Percentiles rank a stretch among this genome's conserved stretches.
These are phyloP conservation scores for Zoanthus sociatus DNA, from an alignment of 92 coral and sea anemone species.

Conservation along the genomic window DNA sequence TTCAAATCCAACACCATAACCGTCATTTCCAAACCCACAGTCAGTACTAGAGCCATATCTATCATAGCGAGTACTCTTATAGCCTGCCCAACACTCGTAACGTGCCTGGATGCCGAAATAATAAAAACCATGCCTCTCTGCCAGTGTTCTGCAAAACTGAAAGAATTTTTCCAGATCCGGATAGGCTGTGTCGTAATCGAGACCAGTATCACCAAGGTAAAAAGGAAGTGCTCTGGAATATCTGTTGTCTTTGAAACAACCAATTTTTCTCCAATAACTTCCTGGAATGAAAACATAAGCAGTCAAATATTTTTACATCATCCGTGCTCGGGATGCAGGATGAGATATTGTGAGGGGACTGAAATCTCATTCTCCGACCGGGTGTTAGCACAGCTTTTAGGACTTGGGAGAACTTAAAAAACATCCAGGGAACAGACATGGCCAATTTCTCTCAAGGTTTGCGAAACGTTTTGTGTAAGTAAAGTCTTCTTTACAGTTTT, in stretches of 20 bases:
- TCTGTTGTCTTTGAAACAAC: slow-evolving; percentile 12
- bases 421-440: too few species aligned
- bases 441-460: too few species aligned
- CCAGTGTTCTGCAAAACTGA: background rate
- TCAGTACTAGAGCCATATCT: slow-evolving; percentile 8
- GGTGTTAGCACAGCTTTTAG: too few species aligned
- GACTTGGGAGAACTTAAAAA: too few species aligned
- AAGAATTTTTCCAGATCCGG: slow-evolving; percentile 13
- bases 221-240: slow-evolving; percentile 28
- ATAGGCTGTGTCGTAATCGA: background rate
- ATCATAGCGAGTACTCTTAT: background rate
- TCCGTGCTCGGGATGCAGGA: too few species aligned
- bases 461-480: too few species aligned
- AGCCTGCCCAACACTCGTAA: slow-evolving; percentile 26
- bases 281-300: background rate
- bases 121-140: background rate
- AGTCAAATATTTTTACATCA: too few species aligned
- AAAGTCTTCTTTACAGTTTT: too few species aligned
- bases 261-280: background rate
- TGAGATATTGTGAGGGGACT: too few species aligned
- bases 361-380: too few species aligned
- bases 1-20: slow-evolving; percentile 20
- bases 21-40: background rate
- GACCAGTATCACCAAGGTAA: background rate
- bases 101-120: slow-evolving; percentile 21